Evolutionary conservation across 1,140 invertebrate species (phyloP).

Genomic region (Riptortus pedestris): DNA sequence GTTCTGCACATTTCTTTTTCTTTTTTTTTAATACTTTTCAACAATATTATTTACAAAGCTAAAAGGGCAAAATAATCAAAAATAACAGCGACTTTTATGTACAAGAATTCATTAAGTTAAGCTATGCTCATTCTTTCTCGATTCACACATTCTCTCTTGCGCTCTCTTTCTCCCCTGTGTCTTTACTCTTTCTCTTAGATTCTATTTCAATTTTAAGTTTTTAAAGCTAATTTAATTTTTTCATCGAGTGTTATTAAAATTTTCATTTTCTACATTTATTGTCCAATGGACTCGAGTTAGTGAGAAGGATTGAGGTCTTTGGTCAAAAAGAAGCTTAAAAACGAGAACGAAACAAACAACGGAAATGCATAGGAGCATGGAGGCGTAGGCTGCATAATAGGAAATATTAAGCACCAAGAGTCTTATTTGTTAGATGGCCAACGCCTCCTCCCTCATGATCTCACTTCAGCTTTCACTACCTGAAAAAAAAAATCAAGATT

Average conservation of each 20-base stretch:
- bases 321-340: conserved; percentile 10
- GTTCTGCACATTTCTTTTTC: background rate
- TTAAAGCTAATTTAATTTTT: background rate
- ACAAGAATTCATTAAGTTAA: conserved; percentile 1
- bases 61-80: conserved; percentile 7
- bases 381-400: background rate
- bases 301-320: conserved; percentile 11
- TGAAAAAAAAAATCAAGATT: no score
- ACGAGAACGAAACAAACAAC: background rate
- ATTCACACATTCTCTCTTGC: background rate
- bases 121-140: background rate
- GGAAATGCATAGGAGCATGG: background rate
- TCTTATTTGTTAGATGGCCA: background rate
- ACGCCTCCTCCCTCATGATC: background rate
- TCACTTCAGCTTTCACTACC: background rate
- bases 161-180: background rate
- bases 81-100: conserved; percentile 14
- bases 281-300: background rate
- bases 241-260: background rate
- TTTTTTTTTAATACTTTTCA: no score
- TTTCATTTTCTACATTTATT: conserved; percentile 7
- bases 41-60: conserved; percentile 1
- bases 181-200: background rate
- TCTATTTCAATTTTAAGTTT: background rate
- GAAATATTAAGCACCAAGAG: conserved; percentile 9